Base-by-base conservation (phyloP, 2,888 invertebrate species). In the Sericinus montela region DNA sequence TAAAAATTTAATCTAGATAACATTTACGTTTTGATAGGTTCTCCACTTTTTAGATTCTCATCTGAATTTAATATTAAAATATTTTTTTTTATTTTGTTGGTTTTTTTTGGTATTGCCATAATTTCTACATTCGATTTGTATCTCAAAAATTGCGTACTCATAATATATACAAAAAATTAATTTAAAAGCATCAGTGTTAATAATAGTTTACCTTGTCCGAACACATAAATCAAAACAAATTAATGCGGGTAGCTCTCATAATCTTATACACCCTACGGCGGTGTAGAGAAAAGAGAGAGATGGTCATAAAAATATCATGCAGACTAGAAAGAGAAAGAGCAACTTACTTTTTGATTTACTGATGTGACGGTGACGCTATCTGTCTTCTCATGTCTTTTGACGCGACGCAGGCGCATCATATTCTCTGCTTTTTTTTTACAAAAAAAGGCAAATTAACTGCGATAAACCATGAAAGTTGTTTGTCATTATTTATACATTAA, bases 341-440 rank as follows among this genome's bases (percentile, higher is more conserved):
- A 55, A 48, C 44, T 60, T 66, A 69, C 71, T 74, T 75, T 76
- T 79, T 80, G 79, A 80, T 80, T 77, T 75, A 76, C 62, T 63
- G 67, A 56, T 25, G 41, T 55, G 56, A 56, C 58, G 65, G 69
- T 73, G 69, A 67, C 62, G 69, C 72, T 69, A 74, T 80, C 61
- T 66, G 63, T 75, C 75, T 67, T 73, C 52, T 52, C 43, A 52
- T 58, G 51, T 56, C 57, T 57, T 56, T 63, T 69, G 65, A 65
- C 63, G 63, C 65, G 56, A 55, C 58, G 54, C 54, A 38, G 35
- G 51, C 51, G 50, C 51, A 53, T 39, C 48, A 53, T 45, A 44
- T 36, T 37, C 36, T 30, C 3, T 13, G 19, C 10, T 23, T 32
- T 32, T 11, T n/a, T 3, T 8, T 14, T 32, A 50, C 14, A 19